Percentiles rank a stretch among this genome's conserved stretches.
phyloP scores from a whole-genome alignment of 1,140 invertebrate species.

The Polyergus mexicanus region DNA sequence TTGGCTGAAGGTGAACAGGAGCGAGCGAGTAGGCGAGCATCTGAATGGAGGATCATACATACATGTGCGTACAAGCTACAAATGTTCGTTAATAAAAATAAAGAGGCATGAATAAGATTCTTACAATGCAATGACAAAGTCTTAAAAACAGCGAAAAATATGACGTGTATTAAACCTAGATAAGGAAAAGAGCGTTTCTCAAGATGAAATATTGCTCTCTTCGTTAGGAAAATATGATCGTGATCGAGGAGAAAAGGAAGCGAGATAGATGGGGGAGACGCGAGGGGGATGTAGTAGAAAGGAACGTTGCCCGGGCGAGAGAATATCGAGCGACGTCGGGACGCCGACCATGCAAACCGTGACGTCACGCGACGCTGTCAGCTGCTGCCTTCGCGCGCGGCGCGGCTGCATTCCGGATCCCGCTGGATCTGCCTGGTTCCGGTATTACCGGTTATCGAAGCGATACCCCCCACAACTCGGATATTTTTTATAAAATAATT shows the following conservation, averaged over 20 bases:
- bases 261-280: not conserved
- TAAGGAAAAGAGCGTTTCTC: not conserved
- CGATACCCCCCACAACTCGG: not conserved
- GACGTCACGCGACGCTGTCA: slow-evolving; percentile 82
- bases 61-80: not conserved
- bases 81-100: not conserved
- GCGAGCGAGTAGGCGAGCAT: slow-evolving; percentile 33
- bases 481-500: slow-evolving; percentile 17
- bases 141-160: slow-evolving; percentile 29
- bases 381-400: slow-evolving; percentile 76
- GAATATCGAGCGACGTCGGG: slow-evolving; percentile 79
- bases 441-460: slow-evolving; percentile 52
- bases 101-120: not conserved
- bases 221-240: slow-evolving; percentile 22
- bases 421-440: slow-evolving; percentile 62
- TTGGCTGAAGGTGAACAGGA: slow-evolving; percentile 41
- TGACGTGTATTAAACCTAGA: not conserved
- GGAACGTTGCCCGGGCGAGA: slow-evolving; percentile 78
- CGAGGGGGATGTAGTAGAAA: slow-evolving; percentile 63
- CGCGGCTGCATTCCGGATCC: slow-evolving; percentile 61
- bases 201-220: not conserved
- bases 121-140: not conserved
- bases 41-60: slow-evolving; percentile 38
- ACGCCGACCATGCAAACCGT: slow-evolving; percentile 79
- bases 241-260: slow-evolving; percentile 6